Conservation (phyloP, 2,888 invertebrate species). For the Morpho deidamia region DNA sequence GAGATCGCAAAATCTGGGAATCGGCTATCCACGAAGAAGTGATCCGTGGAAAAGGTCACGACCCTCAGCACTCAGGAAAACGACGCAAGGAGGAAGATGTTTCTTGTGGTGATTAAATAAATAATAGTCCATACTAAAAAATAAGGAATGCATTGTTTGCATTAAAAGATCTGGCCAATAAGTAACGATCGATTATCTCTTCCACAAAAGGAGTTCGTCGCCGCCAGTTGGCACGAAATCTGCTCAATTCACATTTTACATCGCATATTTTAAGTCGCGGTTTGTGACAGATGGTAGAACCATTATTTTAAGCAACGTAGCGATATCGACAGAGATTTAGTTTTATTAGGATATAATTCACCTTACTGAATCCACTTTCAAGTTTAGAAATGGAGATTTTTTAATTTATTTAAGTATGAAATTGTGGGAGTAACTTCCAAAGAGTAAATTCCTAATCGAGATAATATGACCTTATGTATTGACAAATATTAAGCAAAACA, state of each 20-base stretch:
- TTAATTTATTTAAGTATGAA: background rate
- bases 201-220: conserved; percentile 3
- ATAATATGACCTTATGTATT: background rate
- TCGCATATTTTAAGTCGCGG: conserved; percentile 22
- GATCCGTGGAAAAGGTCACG: too few relatives aligned
- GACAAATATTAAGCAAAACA: background rate
- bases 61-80: too few relatives aligned
- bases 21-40: too few relatives aligned
- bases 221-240: conserved; percentile 16
- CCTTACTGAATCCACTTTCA: background rate
- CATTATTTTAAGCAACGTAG: conserved; percentile 6
- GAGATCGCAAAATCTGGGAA: too few relatives aligned
- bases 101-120: too few relatives aligned
- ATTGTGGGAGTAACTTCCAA: background rate
- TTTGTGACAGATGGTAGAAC: conserved; percentile 22
- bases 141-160: too few relatives aligned
- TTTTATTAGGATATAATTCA: conserved; percentile 4
- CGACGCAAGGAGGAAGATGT: too few relatives aligned
- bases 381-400: background rate
- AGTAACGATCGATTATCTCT: background rate
- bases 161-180: background rate
- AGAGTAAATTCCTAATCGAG: background rate
- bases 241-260: conserved; percentile 18
- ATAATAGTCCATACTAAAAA: too few relatives aligned
- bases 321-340: conserved; percentile 2